Evolutionary conservation across 2,113 vertebrate species (phyloP).

Genomic region (Noctilio leporinus): DNA sequence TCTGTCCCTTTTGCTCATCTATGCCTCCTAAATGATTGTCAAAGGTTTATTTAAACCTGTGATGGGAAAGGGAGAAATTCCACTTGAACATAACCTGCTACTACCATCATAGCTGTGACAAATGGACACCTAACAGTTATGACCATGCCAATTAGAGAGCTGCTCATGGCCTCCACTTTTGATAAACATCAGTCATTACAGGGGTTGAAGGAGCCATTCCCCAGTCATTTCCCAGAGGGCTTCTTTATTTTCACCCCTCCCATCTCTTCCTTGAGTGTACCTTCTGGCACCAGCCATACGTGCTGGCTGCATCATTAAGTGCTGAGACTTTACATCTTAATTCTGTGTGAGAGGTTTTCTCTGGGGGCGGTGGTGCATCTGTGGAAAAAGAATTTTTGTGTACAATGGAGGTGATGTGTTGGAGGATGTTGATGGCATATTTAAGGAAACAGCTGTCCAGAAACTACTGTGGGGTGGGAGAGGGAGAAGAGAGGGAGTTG

Average conservation of each 20-base stretch:
- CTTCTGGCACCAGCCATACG: conserved; percentile 70
- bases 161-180: neutral
- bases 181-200: conserved; percentile 3
- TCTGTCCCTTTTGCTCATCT: neutral
- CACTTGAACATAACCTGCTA: neutral
- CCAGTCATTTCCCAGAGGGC: conserved; percentile 39
- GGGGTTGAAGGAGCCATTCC: conserved; percentile 55
- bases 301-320: conserved; percentile 67
- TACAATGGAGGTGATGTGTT: conserved; percentile 61
- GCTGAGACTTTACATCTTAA: conserved; percentile 76
- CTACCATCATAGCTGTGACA: neutral
- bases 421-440: conserved; percentile 57
- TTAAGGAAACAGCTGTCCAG: conserved; percentile 66
- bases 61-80: conserved; percentile 4
- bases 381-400: conserved; percentile 55
- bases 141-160: neutral
- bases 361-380: conserved; percentile 67
- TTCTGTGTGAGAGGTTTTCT: conserved; percentile 79
- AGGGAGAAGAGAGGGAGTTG: neutral
- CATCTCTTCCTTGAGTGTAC: conserved; percentile 39
- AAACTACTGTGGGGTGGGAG: conserved; percentile 5
- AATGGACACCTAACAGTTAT: neutral
- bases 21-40: neutral
- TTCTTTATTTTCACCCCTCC: neutral
- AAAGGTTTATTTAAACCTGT: conserved; percentile 37